Evolutionary conservation across 2,888 invertebrate species (phyloP), one percentile per base, ranked within the genome.

Genomic region (Nymphalis urticae): DNA sequence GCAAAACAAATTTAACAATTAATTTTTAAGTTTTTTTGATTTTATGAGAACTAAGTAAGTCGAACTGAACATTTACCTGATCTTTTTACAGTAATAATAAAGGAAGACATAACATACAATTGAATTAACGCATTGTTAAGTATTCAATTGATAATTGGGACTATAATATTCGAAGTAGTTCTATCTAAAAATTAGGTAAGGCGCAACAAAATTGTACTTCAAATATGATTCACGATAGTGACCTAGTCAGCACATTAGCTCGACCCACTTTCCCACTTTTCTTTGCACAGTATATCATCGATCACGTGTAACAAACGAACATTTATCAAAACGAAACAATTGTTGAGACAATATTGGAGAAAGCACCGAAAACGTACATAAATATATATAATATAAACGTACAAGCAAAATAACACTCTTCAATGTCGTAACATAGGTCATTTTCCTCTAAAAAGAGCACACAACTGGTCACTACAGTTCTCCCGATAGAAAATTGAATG

Each of bases 401-500:
- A 27, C 60, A 54, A 48, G 53, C 47, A 42, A 64, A 64, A 64
- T n/a, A 54, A 24, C 19, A 66, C 66, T 63, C 32, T 73, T 10
- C 47, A 48, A 7, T 8, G n/a, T 53, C 2, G 47, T 3, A 32
- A 69, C 58, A 69, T 24, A 65, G 62, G 60, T 48, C 50, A 53
- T 58, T 68, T 63, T 68, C 48, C 47, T 50, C 13, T 48, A 61
- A 47, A 50, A 24, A 48, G 13, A 27, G 47, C n/a, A 58, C 13
- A 59, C 58, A 48, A 71, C 56, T 72, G 73, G 72, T 32, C 66
- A 68, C 62, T 73, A 51, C 61, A 66, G 75, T 75, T 75, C 73
- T 71, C 76, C 75, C 76, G 75, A 69, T 69, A 72, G 72, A 74
- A 74, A 75, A 76, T 76, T 74, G 73, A 76, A 76, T 71, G 73